A percentile compares a stretch with the other conserved stretches of the same genome.
Conservation (phyloP, 2,888 invertebrate genomes). For the Megaustenia siamemsis region DNA sequence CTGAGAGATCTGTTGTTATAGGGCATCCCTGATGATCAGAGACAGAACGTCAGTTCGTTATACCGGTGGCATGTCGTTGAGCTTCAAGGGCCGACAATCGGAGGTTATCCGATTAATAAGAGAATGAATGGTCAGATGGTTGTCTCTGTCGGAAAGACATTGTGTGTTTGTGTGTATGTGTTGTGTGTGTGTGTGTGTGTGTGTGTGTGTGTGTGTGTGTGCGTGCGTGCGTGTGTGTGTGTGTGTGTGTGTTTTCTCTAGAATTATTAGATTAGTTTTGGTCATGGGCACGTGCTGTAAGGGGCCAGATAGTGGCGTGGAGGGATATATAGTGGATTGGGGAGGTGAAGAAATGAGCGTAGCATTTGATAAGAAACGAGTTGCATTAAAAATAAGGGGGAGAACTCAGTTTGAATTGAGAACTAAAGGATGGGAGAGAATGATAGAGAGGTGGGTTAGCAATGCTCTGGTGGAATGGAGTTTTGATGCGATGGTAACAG, state of each 20-base stretch:
- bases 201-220: too few species aligned
- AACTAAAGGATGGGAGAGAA: not conserved
- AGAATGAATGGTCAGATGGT: too few species aligned
- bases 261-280: conserved; percentile 28
- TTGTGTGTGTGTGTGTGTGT: too few species aligned
- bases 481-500: too few species aligned
- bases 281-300: conserved; percentile 33
- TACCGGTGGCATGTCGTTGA: conserved; percentile 14
- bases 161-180: too few species aligned
- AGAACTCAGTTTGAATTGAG: not conserved
- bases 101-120: conserved; percentile 41
- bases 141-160: too few species aligned
- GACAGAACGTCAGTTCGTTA: not conserved
- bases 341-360: not conserved
- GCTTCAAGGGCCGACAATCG: conserved; percentile 40
- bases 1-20: conserved; percentile 12
- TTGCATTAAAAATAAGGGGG: conserved; percentile 4
- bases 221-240: not conserved
- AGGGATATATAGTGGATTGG: not conserved
- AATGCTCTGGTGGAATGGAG: too few species aligned
- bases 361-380: not conserved
- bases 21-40: not conserved
- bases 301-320: not conserved
- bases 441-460: not conserved
- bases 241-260: conserved; percentile 17